Percentiles rank a stretch among this genome's conserved stretches.
These are phyloP conservation scores for Corythornis cristatus DNA, from an alignment of 2,113 vertebrate species.

Conservation along the genomic window DNA sequence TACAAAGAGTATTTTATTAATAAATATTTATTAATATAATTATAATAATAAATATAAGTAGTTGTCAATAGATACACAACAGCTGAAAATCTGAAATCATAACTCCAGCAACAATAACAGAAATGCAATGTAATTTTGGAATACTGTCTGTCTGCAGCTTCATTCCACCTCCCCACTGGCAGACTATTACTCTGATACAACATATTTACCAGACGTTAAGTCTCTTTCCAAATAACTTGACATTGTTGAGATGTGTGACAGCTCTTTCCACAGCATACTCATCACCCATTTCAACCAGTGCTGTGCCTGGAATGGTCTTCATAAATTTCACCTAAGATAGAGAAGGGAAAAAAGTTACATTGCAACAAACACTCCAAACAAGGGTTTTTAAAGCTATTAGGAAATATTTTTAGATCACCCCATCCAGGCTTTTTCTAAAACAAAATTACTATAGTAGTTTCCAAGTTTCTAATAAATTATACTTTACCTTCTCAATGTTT, in stretches of 20 bases:
- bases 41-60: not conserved
- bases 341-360: not conserved
- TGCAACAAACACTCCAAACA: not conserved
- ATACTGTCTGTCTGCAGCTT: not conserved
- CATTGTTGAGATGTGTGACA: constrained; percentile 95
- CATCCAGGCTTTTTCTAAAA: not conserved
- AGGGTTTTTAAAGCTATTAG: not conserved
- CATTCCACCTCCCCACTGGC: not conserved
- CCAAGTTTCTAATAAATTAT: not conserved
- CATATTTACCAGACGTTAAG: constrained; percentile 92
- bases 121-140: not conserved
- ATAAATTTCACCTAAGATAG: constrained; percentile 91
- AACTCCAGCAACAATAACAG: not conserved
- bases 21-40: not conserved
- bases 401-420: not conserved
- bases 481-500: constrained; percentile 94
- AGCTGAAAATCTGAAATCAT: not conserved
- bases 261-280: constrained; percentile 97
- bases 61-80: not conserved
- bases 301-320: constrained; percentile 97
- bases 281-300: constrained; percentile 96
- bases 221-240: constrained; percentile 95
- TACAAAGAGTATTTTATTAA: not conserved
- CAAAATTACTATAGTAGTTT: not conserved
- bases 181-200: not conserved